A percentile compares a stretch with the other conserved stretches of the same genome.
Conservation (phyloP, 2,888 invertebrate species). For the Bugula neritina region DNA sequence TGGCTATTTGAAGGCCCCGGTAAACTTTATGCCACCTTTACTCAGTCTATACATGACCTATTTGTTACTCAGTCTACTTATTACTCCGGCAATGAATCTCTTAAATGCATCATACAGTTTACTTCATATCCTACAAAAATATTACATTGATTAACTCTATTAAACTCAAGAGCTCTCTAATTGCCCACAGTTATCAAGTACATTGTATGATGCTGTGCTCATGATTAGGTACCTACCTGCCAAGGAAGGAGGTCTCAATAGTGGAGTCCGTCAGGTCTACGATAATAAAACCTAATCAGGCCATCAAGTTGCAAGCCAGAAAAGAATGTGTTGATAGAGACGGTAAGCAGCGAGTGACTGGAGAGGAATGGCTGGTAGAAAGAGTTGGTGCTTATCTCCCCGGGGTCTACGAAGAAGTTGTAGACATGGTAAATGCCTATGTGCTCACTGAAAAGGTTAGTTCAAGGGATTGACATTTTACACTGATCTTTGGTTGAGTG, state of each 20-base stretch:
- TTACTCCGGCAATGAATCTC: too few species aligned
- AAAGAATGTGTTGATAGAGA: slow-evolving; percentile 53
- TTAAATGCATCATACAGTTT: too few species aligned
- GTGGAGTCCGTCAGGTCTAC: slow-evolving; percentile 53
- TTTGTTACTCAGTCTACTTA: too few species aligned
- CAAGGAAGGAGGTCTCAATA: slow-evolving; percentile 55
- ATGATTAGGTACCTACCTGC: slow-evolving; percentile 57
- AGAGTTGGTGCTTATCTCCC: slow-evolving; percentile 56
- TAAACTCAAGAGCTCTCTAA: too few species aligned
- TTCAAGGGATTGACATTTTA: too few species aligned
- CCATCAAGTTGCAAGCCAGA: slow-evolving; percentile 54
- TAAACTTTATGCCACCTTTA: slow-evolving; percentile 29
- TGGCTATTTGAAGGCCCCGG: slow-evolving; percentile 57
- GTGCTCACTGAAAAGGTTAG: slow-evolving; percentile 56
- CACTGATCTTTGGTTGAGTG: too few species aligned
- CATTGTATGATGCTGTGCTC: too few species aligned
- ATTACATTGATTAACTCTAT: too few species aligned
- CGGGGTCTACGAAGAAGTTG: slow-evolving; percentile 57
- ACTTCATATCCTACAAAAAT: too few species aligned
- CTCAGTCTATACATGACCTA: too few species aligned
- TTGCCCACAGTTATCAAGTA: too few species aligned
- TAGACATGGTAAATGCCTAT: slow-evolving; percentile 55
- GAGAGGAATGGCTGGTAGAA: slow-evolving; percentile 57
- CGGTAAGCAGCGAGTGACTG: slow-evolving; percentile 39
- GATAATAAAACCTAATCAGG: slow-evolving; percentile 55